Evolutionary conservation across 2,797 vertebrate species (phyloP).

Genomic region (Platyrinchus mystaceus): DNA sequence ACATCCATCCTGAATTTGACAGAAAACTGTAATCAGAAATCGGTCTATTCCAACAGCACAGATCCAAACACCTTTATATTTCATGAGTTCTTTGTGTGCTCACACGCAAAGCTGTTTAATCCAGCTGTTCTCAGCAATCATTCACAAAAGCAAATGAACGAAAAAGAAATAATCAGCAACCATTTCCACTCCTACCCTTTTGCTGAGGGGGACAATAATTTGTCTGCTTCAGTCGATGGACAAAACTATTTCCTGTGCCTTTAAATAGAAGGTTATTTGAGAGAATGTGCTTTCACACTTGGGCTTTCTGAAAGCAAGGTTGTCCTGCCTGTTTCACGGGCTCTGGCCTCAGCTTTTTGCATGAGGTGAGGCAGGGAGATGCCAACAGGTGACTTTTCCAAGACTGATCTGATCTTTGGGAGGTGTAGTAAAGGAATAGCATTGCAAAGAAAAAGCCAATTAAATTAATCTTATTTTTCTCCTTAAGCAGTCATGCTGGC

Average conservation of each 20-base stretch:
- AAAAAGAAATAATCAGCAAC: conserved; percentile 21
- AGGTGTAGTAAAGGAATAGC: not conserved
- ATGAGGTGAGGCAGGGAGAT: not conserved
- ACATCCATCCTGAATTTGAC: not conserved
- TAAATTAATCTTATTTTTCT: not conserved
- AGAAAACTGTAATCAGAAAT: conserved; percentile 19
- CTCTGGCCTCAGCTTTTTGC: not conserved
- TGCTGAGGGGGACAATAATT: not conserved
- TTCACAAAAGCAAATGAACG: conserved; percentile 46
- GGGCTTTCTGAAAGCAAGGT: not conserved
- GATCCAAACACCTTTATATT: conserved; percentile 6
- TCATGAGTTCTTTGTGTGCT: conserved; percentile 14
- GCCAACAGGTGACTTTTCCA: not conserved
- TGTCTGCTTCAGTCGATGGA: not conserved
- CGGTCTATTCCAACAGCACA: not conserved
- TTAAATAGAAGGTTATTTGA: conserved; percentile 20
- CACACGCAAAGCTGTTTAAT: conserved; percentile 6
- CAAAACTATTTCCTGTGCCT: not conserved
- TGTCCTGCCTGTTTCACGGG: not conserved
- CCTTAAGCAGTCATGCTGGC: not conserved
- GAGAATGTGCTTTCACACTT: not conserved
- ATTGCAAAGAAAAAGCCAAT: not conserved
- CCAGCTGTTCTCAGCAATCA: conserved; percentile 39
- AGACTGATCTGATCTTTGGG: not conserved
- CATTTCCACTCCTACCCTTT: not conserved